These are phyloP conservation scores for Pheosia gnoma DNA, from an alignment of 2,888 invertebrate genomes.

Conservation along the genomic window DNA sequence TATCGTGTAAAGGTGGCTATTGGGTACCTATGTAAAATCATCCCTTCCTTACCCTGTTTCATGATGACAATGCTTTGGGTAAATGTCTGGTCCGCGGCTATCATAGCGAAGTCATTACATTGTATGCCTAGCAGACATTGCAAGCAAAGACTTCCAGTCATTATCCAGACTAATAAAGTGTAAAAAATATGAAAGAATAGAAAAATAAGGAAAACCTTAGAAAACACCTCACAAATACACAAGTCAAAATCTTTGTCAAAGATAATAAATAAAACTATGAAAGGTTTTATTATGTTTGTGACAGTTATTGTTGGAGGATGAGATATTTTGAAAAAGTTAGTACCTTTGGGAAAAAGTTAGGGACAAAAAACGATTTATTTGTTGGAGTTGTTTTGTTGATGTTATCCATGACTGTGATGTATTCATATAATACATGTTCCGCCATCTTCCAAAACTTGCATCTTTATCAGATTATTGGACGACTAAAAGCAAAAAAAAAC, in stretches of 20 bases:
- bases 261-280: not conserved
- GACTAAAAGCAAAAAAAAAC: too few species aligned
- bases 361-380: too few species aligned
- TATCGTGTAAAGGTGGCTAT: too few species aligned
- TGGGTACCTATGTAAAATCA: not conserved
- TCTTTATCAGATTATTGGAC: too few species aligned
- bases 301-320: too few species aligned
- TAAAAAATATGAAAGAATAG: not conserved
- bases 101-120: conserved; percentile 93
- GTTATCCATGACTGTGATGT: too few species aligned
- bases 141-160: conserved; percentile 68
- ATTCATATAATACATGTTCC: too few species aligned
- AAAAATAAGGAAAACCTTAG: not conserved
- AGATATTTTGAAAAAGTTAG: too few species aligned
- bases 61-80: conserved; percentile 93
- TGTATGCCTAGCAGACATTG: conserved; percentile 95
- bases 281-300: too few species aligned
- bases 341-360: too few species aligned
- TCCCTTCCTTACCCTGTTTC: conserved; percentile 88
- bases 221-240: not conserved
- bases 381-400: too few species aligned
- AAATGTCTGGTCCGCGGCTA: conserved; percentile 94
- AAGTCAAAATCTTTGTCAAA: not conserved
- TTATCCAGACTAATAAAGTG: not conserved
- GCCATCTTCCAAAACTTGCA: too few species aligned